These are phyloP conservation scores for Tetrao urogallus DNA, from an alignment of 2,113 vertebrate genomes.

Conservation along the genomic window DNA sequence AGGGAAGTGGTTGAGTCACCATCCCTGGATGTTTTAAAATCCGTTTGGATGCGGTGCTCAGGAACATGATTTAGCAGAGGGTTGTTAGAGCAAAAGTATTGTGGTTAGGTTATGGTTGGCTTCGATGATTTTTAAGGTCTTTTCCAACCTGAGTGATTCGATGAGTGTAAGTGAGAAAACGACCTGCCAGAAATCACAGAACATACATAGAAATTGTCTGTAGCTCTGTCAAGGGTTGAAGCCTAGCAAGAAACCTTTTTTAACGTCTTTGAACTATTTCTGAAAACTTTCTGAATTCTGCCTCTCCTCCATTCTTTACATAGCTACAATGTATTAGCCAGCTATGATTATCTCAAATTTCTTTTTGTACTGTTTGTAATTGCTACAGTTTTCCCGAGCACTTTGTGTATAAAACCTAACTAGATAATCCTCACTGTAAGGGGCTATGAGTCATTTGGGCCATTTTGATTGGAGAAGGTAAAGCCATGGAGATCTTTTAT, in stretches of 20 bases:
- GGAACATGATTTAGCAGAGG: too few species aligned
- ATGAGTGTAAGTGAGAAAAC: not conserved
- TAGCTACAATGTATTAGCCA: not conserved
- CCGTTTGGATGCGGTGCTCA: too few species aligned
- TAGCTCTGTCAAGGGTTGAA: not conserved
- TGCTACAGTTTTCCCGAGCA: not conserved
- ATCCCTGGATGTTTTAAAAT: too few species aligned
- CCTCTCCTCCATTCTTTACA: not conserved
- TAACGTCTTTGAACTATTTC: not conserved
- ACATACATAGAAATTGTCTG: not conserved
- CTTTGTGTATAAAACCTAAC: fast-evolving
- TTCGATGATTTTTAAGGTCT: too few species aligned
- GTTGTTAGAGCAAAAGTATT: too few species aligned
- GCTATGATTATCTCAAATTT: not conserved
- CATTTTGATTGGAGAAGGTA: not conserved
- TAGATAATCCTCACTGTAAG: not conserved
- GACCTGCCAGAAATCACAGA: not conserved
- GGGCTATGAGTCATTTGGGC: not conserved
- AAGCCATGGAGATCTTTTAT: not conserved
- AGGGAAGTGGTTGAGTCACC: too few species aligned
- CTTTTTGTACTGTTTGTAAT: not conserved
- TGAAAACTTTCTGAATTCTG: not conserved
- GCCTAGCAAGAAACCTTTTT: not conserved
- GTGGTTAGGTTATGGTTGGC: too few species aligned
- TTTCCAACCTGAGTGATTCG: too few species aligned